Conservation (phyloP, 2,797 vertebrate genomes). For the Rachycentron canadum region DNA sequence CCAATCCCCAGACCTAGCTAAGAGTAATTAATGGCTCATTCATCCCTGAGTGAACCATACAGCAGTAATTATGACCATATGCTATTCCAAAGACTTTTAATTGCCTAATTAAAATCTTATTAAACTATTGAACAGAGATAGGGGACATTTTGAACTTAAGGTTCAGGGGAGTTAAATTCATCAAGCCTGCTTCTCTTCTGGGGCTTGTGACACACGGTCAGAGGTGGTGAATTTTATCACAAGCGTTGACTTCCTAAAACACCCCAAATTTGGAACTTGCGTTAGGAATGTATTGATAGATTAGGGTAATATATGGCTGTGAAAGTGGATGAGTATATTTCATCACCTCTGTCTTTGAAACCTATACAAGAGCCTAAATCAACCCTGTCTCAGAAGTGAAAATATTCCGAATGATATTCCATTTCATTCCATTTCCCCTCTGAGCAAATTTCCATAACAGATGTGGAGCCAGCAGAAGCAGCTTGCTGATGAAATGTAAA, state of each 20-base stretch:
- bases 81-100: slow-evolving; percentile 85
- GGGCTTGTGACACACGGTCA: slow-evolving; percentile 67
- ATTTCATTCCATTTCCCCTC: slow-evolving; percentile 77
- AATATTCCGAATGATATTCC: slow-evolving; percentile 80
- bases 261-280: slow-evolving; percentile 57
- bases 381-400: slow-evolving; percentile 71
- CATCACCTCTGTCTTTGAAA: slow-evolving; percentile 72
- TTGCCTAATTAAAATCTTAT: slow-evolving; percentile 87
- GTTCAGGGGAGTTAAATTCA: slow-evolving; percentile 73
- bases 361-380: slow-evolving; percentile 68
- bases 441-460: slow-evolving; percentile 81
- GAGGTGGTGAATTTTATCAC: slow-evolving; percentile 66
- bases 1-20: slow-evolving; percentile 77
- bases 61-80: slow-evolving; percentile 85
- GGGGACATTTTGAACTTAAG: slow-evolving; percentile 79
- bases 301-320: slow-evolving; percentile 76
- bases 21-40: slow-evolving; percentile 84
- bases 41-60: slow-evolving; percentile 79
- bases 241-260: slow-evolving; percentile 62
- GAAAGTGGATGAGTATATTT: slow-evolving; percentile 75
- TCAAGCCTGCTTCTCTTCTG: slow-evolving; percentile 69
- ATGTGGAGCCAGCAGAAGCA: slow-evolving; percentile 79
- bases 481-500: slow-evolving; percentile 79
- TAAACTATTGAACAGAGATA: slow-evolving; percentile 82
- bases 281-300: slow-evolving; percentile 60